Conservation (phyloP, 2,888 invertebrate genomes). For the Melanostoma mellinum region DNA sequence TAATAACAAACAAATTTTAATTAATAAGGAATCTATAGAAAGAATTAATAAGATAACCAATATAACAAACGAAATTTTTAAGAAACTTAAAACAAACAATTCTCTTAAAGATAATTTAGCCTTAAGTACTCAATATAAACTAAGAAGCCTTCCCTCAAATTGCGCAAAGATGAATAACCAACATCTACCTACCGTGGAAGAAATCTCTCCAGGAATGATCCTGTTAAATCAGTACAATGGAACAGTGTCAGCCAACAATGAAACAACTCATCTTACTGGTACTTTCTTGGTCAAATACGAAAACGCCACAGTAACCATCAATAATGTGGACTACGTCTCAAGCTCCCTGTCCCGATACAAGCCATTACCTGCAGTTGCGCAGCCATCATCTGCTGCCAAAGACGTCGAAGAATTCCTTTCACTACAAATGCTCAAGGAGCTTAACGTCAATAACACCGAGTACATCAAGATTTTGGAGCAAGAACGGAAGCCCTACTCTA, state of each 20-base stretch:
- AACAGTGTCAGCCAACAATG: no score
- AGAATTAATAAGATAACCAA: constrained; percentile 45
- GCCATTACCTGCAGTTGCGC: not conserved
- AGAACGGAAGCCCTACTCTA: not conserved
- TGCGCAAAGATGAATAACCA: no score
- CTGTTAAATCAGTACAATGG: no score
- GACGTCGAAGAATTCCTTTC: not conserved
- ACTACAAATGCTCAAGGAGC: not conserved
- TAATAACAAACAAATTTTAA: constrained; percentile 28
- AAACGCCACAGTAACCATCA: no score
- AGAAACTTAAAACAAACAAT: constrained; percentile 11
- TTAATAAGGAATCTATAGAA: constrained; percentile 39
- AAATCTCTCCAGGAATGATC: no score
- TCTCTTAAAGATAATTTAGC: not conserved
- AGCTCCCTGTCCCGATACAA: not conserved
- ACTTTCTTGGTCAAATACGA: no score
- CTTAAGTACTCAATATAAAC: not conserved
- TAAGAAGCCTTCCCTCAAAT: not conserved
- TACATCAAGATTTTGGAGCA: not conserved
- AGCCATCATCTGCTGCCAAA: constrained; percentile 1
- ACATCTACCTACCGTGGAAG: no score
- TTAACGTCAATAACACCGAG: not conserved
- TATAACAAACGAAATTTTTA: constrained; percentile 38
- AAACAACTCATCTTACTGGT: no score
- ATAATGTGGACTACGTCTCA: no score